Evolutionary conservation across 2,888 invertebrate genomes (phyloP).

Genomic region (Spodoptera exigua): DNA sequence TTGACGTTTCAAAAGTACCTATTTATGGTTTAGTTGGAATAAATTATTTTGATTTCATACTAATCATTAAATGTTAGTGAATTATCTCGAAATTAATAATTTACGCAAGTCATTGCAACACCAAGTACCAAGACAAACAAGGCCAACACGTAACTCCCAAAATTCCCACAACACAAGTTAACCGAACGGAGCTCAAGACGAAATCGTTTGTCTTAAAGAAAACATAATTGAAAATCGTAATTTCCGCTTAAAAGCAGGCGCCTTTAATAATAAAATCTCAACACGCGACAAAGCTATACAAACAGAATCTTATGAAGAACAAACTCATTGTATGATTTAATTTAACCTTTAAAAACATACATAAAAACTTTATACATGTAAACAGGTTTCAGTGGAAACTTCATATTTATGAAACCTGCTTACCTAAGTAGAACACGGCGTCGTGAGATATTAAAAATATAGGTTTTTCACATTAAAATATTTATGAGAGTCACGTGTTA

Average conservation of each 20-base stretch:
- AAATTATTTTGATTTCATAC: no score
- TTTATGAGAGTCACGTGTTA: constrained; percentile 11
- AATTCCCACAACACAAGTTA: no score
- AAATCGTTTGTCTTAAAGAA: neutral
- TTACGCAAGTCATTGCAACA: no score
- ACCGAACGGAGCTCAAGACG: no score
- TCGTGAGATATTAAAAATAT: constrained; percentile 26
- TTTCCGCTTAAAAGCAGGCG: constrained; percentile 5
- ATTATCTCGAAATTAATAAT: no score
- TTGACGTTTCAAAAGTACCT: no score
- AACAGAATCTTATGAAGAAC: constrained; percentile 29
- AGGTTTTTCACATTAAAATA: constrained; percentile 22
- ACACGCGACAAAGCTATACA: constrained; percentile 10
- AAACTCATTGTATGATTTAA: constrained; percentile 53
- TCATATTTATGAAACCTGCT: constrained; percentile 30
- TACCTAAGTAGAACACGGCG: neutral
- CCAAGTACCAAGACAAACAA: no score
- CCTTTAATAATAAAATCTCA: constrained; percentile 25
- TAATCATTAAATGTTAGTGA: no score
- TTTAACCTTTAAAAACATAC: constrained; percentile 51
- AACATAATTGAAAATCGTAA: constrained; percentile 13
- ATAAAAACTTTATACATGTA: constrained; percentile 38
- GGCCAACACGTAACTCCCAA: no score
- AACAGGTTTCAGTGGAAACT: constrained; percentile 23
- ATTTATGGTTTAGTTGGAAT: no score